Conservation (phyloP, 2,797 vertebrate species). For the Pangasius krempfi region DNA sequence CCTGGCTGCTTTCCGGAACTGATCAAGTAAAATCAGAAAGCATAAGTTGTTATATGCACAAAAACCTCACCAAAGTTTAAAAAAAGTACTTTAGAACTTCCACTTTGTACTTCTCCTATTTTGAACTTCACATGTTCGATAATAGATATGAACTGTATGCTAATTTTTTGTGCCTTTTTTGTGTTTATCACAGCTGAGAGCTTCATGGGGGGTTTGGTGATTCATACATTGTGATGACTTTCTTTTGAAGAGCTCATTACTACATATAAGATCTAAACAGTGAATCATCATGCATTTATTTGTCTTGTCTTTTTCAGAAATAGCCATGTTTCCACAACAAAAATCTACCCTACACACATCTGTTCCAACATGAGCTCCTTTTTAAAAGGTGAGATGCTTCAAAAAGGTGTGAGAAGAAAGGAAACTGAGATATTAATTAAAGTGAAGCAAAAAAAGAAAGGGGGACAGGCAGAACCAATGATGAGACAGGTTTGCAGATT, state of each 20-base stretch:
- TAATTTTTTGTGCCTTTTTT: neutral
- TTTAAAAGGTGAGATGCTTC: neutral
- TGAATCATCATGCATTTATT: neutral
- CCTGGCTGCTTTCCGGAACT: neutral
- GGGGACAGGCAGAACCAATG: neutral
- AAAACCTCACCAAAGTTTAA: neutral
- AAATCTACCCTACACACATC: neutral
- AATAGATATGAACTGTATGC: neutral
- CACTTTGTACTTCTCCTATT: conserved; percentile 11
- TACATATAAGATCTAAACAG: neutral
- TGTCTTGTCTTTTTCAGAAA: neutral
- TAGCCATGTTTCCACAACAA: neutral
- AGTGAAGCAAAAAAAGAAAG: neutral
- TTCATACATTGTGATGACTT: neutral
- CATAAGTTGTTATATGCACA: neutral
- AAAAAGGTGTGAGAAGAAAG: neutral
- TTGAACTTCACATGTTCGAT: neutral
- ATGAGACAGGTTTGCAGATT: neutral
- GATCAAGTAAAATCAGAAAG: neutral
- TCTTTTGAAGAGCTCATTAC: neutral
- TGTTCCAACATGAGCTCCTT: neutral
- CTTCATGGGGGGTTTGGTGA: neutral
- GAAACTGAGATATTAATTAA: neutral
- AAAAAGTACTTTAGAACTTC: neutral
- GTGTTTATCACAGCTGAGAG: neutral